Conservation (phyloP, 2,113 vertebrate species). For the Corvus cornix region DNA sequence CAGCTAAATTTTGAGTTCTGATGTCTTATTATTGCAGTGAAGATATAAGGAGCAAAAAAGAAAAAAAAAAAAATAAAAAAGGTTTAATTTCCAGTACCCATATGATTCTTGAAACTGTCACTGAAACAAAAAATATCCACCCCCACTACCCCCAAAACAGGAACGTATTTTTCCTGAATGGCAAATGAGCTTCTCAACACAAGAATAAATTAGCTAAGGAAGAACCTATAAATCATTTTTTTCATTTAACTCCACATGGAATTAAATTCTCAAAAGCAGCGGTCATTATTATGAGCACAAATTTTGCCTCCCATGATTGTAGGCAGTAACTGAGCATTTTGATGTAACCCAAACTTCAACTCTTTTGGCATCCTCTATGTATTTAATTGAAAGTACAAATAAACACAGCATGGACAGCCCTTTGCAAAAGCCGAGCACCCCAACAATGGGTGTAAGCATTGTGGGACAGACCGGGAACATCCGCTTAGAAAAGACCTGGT, state of each 20-base stretch:
- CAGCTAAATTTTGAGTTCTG: conserved; percentile 51
- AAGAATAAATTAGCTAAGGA: neutral
- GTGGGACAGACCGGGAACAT: neutral
- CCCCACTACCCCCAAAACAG: neutral
- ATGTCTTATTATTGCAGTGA: conserved; percentile 43
- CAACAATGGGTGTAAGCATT: neutral
- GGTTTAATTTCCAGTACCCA: neutral
- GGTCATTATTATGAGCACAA: neutral
- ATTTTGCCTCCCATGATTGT: neutral
- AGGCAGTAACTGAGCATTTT: neutral
- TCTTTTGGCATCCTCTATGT: neutral
- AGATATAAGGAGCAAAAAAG: neutral
- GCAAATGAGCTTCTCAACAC: neutral
- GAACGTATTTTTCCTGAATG: neutral
- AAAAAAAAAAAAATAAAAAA: neutral
- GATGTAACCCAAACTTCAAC: neutral
- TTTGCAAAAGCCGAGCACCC: neutral
- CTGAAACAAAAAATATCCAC: neutral
- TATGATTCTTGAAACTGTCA: neutral
- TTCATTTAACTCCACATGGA: neutral
- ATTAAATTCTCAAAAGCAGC: neutral
- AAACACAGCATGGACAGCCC: neutral
- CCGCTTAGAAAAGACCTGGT: neutral
- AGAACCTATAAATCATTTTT: neutral
- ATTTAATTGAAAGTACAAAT: neutral